These are phyloP conservation scores for Abscondita cerata DNA, from an alignment of 2,888 invertebrate species.

Conservation along the genomic window DNA sequence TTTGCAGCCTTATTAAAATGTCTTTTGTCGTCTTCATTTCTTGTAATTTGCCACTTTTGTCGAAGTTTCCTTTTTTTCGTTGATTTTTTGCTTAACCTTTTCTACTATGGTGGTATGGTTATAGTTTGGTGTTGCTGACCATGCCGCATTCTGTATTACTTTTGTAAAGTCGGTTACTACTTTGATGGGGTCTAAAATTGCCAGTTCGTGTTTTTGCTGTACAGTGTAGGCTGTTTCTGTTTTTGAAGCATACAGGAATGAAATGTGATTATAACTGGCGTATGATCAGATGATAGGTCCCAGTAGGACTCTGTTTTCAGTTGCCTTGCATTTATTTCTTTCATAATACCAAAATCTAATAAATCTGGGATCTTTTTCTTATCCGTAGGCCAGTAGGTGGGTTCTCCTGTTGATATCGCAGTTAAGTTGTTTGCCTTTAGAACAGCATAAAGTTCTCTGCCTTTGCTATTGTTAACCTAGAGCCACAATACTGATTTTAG, in stretches of 20 bases:
- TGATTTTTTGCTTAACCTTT: slow-evolving; percentile 7
- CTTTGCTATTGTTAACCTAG: neutral
- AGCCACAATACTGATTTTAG: neutral
- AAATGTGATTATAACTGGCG: neutral
- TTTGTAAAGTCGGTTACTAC: slow-evolving; percentile 1
- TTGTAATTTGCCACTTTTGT: no score
- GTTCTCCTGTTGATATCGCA: neutral
- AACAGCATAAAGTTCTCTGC: slow-evolving; percentile 8
- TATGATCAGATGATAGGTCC: slow-evolving; percentile 9
- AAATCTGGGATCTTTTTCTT: slow-evolving; percentile 14
- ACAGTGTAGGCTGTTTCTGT: slow-evolving; percentile 12
- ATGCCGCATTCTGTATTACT: slow-evolving; percentile 4
- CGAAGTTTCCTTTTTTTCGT: no score
- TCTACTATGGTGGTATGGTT: neutral
- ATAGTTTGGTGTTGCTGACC: neutral
- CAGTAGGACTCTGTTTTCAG: slow-evolving; percentile 8
- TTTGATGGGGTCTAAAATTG: neutral
- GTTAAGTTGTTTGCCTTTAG: slow-evolving; percentile 4
- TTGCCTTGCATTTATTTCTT: slow-evolving; percentile 9
- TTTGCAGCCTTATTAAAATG: no score
- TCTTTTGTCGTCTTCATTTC: no score
- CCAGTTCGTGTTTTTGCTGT: slow-evolving; percentile 7
- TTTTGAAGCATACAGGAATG: slow-evolving; percentile 10
- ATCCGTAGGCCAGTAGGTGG: slow-evolving; percentile 9
- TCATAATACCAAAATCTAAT: slow-evolving; percentile 13